phyloP scores from a whole-genome alignment of 2,888 invertebrate genomes.

The Lasioglossum oenotherae region DNA sequence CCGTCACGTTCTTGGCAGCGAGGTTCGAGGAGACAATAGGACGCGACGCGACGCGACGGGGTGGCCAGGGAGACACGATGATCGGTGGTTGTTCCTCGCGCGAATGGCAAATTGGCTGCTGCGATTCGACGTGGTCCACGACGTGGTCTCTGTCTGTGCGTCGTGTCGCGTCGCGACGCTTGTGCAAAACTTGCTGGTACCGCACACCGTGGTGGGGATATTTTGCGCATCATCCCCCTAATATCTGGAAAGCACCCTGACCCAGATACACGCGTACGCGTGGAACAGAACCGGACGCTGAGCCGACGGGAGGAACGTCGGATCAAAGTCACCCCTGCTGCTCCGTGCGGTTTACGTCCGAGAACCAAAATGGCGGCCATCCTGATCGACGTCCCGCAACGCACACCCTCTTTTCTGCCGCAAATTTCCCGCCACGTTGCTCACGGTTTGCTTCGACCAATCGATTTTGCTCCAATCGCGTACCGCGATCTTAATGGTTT shows the following conservation, averaged over 20 bases:
- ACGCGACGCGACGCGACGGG: not conserved
- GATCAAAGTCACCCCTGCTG: slow-evolving; percentile 32
- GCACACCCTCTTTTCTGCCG: not conserved
- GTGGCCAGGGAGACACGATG: not conserved
- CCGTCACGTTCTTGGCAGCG: slow-evolving; percentile 22
- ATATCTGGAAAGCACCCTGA: slow-evolving; percentile 82
- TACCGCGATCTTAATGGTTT: not conserved
- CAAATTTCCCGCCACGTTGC: not conserved
- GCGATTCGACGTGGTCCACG: slow-evolving; percentile 44
- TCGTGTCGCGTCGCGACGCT: slow-evolving; percentile 28
- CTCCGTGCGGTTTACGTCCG: slow-evolving; percentile 10
- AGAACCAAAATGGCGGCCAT: not conserved
- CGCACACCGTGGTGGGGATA: slow-evolving; percentile 78
- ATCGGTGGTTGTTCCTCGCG: slow-evolving; percentile 22
- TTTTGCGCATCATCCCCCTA: slow-evolving; percentile 83
- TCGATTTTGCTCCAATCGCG: too few relatives aligned
- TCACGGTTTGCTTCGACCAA: not conserved
- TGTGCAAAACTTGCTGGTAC: slow-evolving; percentile 62
- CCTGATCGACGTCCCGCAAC: not conserved
- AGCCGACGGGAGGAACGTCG: slow-evolving; percentile 43
- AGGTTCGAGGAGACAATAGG: not conserved
- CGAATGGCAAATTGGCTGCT: slow-evolving; percentile 29
- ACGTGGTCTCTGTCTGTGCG: not conserved
- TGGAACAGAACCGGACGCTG: slow-evolving; percentile 51
- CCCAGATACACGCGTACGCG: slow-evolving; percentile 73